phyloP scores from a whole-genome alignment of 2,797 vertebrate species.

The Eospalax fontanierii region DNA sequence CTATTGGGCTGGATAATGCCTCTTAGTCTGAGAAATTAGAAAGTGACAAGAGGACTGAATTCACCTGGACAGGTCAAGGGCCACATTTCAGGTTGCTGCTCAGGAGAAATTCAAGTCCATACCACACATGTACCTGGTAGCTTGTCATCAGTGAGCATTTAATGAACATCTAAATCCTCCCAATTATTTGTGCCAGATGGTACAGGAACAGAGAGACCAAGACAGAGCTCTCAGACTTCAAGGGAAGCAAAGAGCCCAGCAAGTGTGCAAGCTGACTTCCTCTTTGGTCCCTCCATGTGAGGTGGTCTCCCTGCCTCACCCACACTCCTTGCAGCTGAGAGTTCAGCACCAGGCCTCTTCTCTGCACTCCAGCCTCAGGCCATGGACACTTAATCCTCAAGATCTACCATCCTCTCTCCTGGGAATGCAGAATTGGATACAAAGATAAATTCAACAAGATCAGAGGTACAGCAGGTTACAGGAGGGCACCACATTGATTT shows the following conservation, averaged over 20 bases:
- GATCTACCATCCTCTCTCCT: neutral
- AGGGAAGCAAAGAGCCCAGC: neutral
- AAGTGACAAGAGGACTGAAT: neutral
- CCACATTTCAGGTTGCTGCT: neutral
- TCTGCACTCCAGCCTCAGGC: neutral
- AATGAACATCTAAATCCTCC: neutral
- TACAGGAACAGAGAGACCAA: neutral
- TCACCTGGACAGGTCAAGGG: neutral
- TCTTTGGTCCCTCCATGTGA: neutral
- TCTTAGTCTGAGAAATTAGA: constrained; percentile 38
- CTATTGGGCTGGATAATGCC: neutral
- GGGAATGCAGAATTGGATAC: constrained; percentile 28
- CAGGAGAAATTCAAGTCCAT: neutral
- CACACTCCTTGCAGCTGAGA: too few relatives aligned
- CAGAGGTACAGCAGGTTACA: neutral
- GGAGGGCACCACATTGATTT: neutral
- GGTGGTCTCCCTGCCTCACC: neutral
- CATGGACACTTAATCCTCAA: neutral
- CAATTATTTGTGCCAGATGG: neutral
- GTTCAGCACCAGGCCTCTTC: neutral
- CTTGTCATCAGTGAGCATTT: neutral
- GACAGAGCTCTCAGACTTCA: neutral
- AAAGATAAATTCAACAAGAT: neutral
- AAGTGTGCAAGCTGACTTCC: neutral
- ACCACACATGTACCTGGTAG: accelerated